phyloP scores from a whole-genome alignment of 92 coral and sea anemone species.

The Epizoanthus illoricatus region DNA sequence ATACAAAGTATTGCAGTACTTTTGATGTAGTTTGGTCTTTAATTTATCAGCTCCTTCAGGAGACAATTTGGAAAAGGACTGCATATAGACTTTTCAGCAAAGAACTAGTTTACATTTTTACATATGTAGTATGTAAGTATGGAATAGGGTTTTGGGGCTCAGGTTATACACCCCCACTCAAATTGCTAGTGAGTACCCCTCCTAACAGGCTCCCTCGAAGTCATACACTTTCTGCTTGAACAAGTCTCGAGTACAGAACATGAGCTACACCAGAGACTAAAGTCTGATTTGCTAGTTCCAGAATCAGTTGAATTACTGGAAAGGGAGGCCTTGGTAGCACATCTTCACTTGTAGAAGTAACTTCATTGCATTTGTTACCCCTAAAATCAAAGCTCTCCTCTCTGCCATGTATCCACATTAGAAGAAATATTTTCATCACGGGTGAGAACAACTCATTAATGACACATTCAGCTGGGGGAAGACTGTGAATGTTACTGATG shows the following conservation, averaged over 20 bases:
- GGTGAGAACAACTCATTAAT: constrained; percentile 78
- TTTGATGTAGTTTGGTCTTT: no score
- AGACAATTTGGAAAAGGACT: no score
- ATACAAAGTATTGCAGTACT: no score
- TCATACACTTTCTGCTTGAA: constrained; percentile 76
- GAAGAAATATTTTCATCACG: constrained; percentile 73
- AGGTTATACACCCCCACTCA: no score
- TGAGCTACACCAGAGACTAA: constrained; percentile 95
- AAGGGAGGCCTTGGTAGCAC: constrained; percentile 38
- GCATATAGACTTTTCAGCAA: no score
- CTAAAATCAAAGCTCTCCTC: not conserved
- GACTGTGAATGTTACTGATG: constrained; percentile 74
- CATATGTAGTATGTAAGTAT: no score
- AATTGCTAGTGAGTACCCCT: no score
- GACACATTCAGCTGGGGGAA: constrained; percentile 72
- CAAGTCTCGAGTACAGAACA: constrained; percentile 82
- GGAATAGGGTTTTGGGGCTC: no score
- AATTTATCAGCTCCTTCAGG: no score
- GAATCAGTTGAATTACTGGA: constrained; percentile 75
- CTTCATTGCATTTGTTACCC: constrained; percentile 5
- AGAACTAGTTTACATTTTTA: no score
- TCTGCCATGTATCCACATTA: constrained; percentile 69
- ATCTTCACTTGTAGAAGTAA: not conserved
- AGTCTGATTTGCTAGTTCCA: constrained; percentile 84
- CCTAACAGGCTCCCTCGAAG: no score